phyloP scores from a whole-genome alignment of 2,113 vertebrate species.

The Canis aureus region DNA sequence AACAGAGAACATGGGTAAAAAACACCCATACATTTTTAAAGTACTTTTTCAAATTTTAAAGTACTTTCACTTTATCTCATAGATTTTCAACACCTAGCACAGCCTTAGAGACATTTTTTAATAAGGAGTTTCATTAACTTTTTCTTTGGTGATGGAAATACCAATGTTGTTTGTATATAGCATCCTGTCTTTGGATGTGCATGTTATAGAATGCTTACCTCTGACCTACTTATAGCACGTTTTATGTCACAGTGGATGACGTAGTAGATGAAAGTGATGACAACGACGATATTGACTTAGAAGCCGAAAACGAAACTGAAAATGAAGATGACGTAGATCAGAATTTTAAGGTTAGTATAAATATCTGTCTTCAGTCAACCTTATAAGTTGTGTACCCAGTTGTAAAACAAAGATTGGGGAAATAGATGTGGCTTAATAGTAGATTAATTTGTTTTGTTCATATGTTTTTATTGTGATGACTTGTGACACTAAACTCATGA shows the following conservation, averaged over 20 bases:
- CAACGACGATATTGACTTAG: constrained; percentile 94
- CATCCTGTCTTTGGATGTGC: constrained; percentile 45
- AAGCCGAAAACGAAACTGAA: constrained; percentile 94
- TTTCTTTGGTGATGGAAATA: constrained; percentile 11
- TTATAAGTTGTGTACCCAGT: not conserved
- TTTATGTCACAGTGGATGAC: constrained; percentile 94
- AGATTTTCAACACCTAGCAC: not conserved
- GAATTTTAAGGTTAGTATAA: constrained; percentile 88
- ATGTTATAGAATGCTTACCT: constrained; percentile 74
- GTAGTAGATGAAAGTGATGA: constrained; percentile 98
- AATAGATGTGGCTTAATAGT: not conserved
- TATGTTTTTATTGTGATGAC: not conserved
- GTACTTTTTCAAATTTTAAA: constrained; percentile 36
- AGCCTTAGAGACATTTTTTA: constrained; percentile 8
- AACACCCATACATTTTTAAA: not conserved
- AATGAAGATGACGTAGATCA: constrained; percentile 95
- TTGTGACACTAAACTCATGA: not conserved
- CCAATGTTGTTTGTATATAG: not conserved
- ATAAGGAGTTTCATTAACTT: constrained; percentile 11
- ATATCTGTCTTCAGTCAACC: not conserved
- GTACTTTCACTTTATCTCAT: not conserved
- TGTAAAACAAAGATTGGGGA: constrained; percentile 25
- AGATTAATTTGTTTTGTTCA: not conserved
- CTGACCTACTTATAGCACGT: constrained; percentile 80
- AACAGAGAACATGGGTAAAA: not conserved